Evolutionary conservation across 2,888 invertebrate species (phyloP).

Genomic region (Fragum sueziense): DNA sequence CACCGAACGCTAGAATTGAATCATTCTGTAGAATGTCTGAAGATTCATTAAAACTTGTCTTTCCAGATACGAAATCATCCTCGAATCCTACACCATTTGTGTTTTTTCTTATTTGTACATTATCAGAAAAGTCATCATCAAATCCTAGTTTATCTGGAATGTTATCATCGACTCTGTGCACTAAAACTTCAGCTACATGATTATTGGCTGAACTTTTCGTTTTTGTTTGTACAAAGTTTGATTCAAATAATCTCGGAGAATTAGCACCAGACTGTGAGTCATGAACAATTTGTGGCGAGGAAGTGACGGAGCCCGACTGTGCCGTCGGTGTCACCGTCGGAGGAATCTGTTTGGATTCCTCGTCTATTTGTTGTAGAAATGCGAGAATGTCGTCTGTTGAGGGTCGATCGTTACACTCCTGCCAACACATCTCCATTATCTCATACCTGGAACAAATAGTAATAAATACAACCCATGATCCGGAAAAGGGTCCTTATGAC

Average conservation of each 20-base stretch:
- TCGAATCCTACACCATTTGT: conserved; percentile 47
- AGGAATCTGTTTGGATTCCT: conserved; percentile 83
- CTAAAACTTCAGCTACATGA: conserved; percentile 58
- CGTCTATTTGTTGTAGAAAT: conserved; percentile 81
- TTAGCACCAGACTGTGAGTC: conserved; percentile 43
- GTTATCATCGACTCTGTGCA: conserved; percentile 50
- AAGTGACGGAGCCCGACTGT: neutral
- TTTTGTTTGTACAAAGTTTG: conserved; percentile 57
- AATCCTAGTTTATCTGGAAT: conserved; percentile 37
- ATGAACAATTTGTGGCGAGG: conserved; percentile 32
- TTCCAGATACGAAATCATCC: conserved; percentile 51
- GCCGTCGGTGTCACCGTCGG: conserved; percentile 18
- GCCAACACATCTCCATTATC: conserved; percentile 90
- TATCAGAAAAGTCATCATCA: conserved; percentile 55
- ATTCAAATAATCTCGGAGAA: conserved; percentile 39
- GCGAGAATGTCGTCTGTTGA: conserved; percentile 84
- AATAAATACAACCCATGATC: no score
- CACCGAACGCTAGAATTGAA: conserved; percentile 59
- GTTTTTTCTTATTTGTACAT: conserved; percentile 44
- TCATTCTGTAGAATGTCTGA: conserved; percentile 56
- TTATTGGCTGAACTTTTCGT: conserved; percentile 47
- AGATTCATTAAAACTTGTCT: conserved; percentile 28
- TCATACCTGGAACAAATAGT: conserved; percentile 87
- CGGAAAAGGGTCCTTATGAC: no score
- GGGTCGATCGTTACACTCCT: conserved; percentile 83